Percentiles rank a stretch among this genome's conserved stretches.
These are phyloP conservation scores for Orchestes rusci DNA, from an alignment of 2,888 invertebrate species.

Conservation along the genomic window DNA sequence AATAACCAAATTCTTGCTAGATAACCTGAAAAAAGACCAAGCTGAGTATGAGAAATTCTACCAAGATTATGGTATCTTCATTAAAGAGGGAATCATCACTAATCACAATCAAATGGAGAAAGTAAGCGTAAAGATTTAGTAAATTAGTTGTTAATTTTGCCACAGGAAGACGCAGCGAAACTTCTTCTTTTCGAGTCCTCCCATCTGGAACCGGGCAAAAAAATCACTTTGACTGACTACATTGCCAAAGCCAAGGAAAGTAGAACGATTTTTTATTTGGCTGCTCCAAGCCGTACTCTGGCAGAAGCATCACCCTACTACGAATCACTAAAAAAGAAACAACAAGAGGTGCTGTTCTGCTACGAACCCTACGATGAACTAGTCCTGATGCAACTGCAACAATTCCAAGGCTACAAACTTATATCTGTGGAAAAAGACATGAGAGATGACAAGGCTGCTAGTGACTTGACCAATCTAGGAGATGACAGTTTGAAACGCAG, in stretches of 20 bases:
- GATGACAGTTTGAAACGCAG: conserved; percentile 63
- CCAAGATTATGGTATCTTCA: conserved; percentile 83
- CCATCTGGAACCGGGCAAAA: conserved; percentile 58
- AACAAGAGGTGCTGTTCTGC: conserved; percentile 89
- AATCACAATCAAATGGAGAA: conserved; percentile 73
- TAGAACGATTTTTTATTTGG: conserved; percentile 84
- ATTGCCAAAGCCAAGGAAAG: conserved; percentile 60
- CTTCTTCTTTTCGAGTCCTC: conserved; percentile 91
- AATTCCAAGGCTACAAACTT: conserved; percentile 68
- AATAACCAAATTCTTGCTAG: conserved; percentile 76
- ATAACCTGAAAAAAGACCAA: conserved; percentile 76
- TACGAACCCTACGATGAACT: conserved; percentile 97
- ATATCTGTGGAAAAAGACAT: conserved; percentile 92
- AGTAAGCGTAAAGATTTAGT: conserved; percentile 44
- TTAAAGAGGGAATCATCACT: conserved; percentile 93
- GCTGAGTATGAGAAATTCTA: conserved; percentile 81
- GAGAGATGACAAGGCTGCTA: conserved; percentile 59
- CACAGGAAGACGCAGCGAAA: conserved; percentile 83
- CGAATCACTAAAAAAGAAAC: conserved; percentile 81
- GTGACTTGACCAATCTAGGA: conserved; percentile 55
- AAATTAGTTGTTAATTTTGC: not conserved
- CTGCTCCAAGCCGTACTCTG: conserved; percentile 86
- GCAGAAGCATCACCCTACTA: conserved; percentile 94
- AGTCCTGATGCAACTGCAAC: conserved; percentile 80
- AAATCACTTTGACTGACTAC: conserved; percentile 77